A percentile compares a stretch with the other conserved stretches of the same genome.
These are phyloP conservation scores for Drosophila persimilis DNA, from an alignment of 1,140 invertebrate species.

Conservation along the genomic window DNA sequence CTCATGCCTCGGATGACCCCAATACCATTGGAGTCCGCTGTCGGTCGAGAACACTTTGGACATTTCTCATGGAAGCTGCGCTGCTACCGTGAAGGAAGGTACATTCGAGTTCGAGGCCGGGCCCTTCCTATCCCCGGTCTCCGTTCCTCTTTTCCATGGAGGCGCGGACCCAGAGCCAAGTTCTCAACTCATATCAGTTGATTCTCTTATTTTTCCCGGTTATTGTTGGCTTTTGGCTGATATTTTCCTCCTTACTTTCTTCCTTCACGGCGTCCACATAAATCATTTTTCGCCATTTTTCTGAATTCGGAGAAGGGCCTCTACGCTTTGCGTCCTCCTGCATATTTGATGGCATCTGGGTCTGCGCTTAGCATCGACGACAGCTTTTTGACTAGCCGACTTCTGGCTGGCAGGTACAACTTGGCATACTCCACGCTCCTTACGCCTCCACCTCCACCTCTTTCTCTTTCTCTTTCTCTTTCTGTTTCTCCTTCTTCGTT, in stretches of 20 bases:
- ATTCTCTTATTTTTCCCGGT: constrained; percentile 66
- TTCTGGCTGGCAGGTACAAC: constrained; percentile 67
- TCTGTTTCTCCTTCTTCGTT: background rate
- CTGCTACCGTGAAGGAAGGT: constrained; percentile 26
- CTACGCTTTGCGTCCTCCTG: constrained; percentile 47
- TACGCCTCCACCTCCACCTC: no score
- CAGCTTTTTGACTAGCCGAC: constrained; percentile 79
- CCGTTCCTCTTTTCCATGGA: background rate
- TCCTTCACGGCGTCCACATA: constrained; percentile 69
- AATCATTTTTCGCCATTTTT: constrained; percentile 77
- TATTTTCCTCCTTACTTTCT: constrained; percentile 27
- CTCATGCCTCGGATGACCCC: constrained; percentile 38
- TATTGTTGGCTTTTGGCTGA: constrained; percentile 44
- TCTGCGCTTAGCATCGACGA: constrained; percentile 76
- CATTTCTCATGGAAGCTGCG: constrained; percentile 49
- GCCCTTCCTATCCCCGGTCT: constrained; percentile 5
- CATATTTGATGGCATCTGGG: constrained; percentile 70
- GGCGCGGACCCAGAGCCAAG: constrained; percentile 55
- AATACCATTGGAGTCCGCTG: constrained; percentile 26
- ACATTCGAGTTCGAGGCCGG: constrained; percentile 23
- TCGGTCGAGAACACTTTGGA: constrained; percentile 35
- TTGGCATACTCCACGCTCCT: constrained; percentile 38
- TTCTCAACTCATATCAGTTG: constrained; percentile 64
- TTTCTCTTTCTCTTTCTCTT: no score
- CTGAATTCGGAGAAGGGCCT: constrained; percentile 20